Evolutionary conservation across 2,888 invertebrate genomes (phyloP).

Genomic region (Synergus japonicus): DNA sequence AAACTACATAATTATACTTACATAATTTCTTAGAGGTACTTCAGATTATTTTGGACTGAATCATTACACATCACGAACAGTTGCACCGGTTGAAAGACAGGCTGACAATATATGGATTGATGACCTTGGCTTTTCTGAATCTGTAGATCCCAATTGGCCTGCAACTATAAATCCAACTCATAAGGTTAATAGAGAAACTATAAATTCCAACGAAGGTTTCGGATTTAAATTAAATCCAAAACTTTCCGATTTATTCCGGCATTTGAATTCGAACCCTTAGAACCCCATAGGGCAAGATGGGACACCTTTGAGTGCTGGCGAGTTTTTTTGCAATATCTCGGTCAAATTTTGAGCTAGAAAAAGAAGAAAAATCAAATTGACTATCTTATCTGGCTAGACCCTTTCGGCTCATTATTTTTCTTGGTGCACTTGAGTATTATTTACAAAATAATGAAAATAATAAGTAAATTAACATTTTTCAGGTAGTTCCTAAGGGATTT

Average conservation of each 20-base stretch:
- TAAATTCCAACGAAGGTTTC: not conserved
- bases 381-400: no score
- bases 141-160: conserved; percentile 82
- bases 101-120: conserved; percentile 47
- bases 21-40: conserved; percentile 75
- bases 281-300: no score
- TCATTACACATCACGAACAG: conserved; percentile 83
- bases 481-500: conserved; percentile 77
- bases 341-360: no score
- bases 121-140: conserved; percentile 78
- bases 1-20: not conserved
- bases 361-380: no score
- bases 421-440: not conserved
- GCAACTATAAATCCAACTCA: conserved; percentile 80
- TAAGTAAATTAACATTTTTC: conserved; percentile 19
- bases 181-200: conserved; percentile 76
- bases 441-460: not conserved
- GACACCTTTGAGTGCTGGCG: no score
- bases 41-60: conserved; percentile 88
- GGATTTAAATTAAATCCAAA: not conserved
- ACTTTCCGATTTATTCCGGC: not conserved
- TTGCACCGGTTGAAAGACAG: conserved; percentile 52
- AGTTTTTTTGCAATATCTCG: no score
- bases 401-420: no score
- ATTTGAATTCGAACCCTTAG: no score